Evolutionary conservation across 30 jellyfish, hydroid and myxozoan genomes (phyloP).

Genomic region (Sanderia malayensis): DNA sequence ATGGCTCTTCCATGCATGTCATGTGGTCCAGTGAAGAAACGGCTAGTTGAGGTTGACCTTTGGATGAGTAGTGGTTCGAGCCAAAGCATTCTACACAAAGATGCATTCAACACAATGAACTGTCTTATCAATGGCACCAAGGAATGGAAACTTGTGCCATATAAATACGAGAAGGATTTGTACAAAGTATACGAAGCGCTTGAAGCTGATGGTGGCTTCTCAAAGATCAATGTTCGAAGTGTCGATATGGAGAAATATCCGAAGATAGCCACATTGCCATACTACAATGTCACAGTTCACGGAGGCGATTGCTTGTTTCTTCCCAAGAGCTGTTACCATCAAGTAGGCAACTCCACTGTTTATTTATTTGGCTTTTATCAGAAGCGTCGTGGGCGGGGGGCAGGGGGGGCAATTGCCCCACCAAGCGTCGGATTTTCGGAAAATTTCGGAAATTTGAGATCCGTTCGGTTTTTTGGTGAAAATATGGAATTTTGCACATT

Average conservation of each 20-base stretch:
- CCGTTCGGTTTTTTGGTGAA: too few relatives aligned
- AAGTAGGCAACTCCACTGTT: constrained; percentile 13
- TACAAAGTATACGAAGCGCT: background rate
- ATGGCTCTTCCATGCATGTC: constrained; percentile 62
- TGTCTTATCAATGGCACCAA: too few relatives aligned
- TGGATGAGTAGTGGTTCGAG: constrained; percentile 95
- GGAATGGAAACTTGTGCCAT: constrained; percentile 57
- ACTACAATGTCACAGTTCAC: constrained; percentile 55
- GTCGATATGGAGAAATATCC: constrained; percentile 53
- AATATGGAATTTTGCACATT: too few relatives aligned
- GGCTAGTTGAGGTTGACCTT: constrained; percentile 72
- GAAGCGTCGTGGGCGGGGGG: too few relatives aligned
- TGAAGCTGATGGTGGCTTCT: constrained; percentile 55
- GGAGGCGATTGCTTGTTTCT: constrained; percentile 73
- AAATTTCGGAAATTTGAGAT: too few relatives aligned
- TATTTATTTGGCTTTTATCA: too few relatives aligned
- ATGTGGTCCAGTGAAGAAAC: constrained; percentile 66
- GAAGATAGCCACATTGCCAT: constrained; percentile 48
- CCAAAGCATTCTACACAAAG: too few relatives aligned
- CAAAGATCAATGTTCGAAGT: constrained; percentile 52
- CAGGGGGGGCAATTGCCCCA: too few relatives aligned
- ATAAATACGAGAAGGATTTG: constrained; percentile 45
- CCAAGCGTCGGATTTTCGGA: too few relatives aligned
- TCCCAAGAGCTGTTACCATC: constrained; percentile 70
- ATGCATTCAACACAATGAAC: too few relatives aligned